These are phyloP conservation scores for Cryptoblepharus egeriae DNA, from an alignment of 2,797 vertebrate species.

Conservation along the genomic window DNA sequence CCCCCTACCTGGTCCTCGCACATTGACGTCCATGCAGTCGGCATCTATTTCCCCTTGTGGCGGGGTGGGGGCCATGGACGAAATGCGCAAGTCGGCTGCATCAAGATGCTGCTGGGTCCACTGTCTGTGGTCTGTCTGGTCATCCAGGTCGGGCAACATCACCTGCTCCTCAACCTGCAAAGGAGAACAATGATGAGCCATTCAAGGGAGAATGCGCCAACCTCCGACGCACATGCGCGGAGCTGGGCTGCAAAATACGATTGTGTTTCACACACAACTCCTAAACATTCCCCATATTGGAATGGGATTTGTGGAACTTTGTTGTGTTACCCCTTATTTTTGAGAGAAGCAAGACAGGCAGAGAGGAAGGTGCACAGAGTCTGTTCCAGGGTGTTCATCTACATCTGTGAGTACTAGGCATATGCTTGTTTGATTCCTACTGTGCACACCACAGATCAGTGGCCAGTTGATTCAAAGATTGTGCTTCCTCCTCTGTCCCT, in stretches of 20 bases:
- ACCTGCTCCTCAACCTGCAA: conserved; percentile 90
- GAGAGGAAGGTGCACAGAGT: rapidly evolving
- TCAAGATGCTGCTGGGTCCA: conserved; percentile 99
- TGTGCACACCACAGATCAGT: too few relatives aligned
- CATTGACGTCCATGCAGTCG: conserved; percentile 97
- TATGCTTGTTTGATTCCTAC: too few relatives aligned
- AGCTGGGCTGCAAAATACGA: too few relatives aligned
- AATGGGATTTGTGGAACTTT: too few relatives aligned
- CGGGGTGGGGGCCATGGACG: conserved; percentile 94
- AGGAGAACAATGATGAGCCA: rapidly evolving
- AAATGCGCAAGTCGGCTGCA: conserved; percentile 92
- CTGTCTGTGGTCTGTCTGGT: conserved; percentile 94
- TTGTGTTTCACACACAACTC: too few relatives aligned
- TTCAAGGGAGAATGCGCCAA: too few relatives aligned
- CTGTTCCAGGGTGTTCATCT: too few relatives aligned
- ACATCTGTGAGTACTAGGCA: too few relatives aligned
- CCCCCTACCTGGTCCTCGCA: conserved; percentile 91
- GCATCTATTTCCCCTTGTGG: conserved; percentile 95
- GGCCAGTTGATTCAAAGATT: too few relatives aligned
- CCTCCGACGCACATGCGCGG: too few relatives aligned
- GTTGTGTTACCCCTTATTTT: neutral
- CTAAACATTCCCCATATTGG: neutral
- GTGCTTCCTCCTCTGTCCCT: neutral
- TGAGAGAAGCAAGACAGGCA: neutral
- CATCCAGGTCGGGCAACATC: conserved; percentile 83